Base-by-base conservation (phyloP, 2,113 vertebrate genomes). In the Embiotoca jacksoni region DNA sequence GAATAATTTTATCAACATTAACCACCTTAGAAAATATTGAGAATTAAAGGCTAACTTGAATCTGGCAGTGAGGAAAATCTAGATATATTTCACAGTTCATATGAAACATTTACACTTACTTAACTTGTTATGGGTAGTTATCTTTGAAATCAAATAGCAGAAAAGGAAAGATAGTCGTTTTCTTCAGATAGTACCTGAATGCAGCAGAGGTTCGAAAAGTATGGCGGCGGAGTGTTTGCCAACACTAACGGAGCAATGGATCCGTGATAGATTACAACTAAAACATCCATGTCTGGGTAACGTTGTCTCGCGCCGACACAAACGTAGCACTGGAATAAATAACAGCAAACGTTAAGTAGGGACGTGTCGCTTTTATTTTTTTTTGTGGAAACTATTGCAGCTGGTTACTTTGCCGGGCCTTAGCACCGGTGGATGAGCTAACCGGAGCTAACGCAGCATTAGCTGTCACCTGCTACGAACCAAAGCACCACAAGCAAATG, bases 251-350 rank as follows among this genome's bases (percentile, higher is more conserved):
- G 96, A 97, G 87, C 91, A 93, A 10, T 94, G 89, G 88, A 89
- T 97, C 59, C 92, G 94, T 11, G 90, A 94, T 8, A 90, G 74
- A 73, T 59, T 95, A 41, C 77, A 86, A 1, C 57, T 96, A 52
- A 90, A 81, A 39, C 93, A 94, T 30, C 84, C 72, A 1, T 92
- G 85, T 72, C 85, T 96, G 30, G 95, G 96, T 96, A 94, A 92
- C 6, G 6, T 33, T 46, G 6, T 52, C 4, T 37, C 2, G 31
- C 46, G 5, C 2, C 41, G 31, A 61, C 16, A 15, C 9, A n/a
- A 5, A n/a, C 0, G 0, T 3, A 66, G 6, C 14, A 13, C 3
- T 9, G 2, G 8, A 23, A 9, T 47, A 31, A 58, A 7, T 39
- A 33, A 0, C 14, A 57, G 4, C 6, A 41, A 33, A 54, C 1